phyloP scores from a whole-genome alignment of 2,797 vertebrate species.

The Darevskia mixta region DNA sequence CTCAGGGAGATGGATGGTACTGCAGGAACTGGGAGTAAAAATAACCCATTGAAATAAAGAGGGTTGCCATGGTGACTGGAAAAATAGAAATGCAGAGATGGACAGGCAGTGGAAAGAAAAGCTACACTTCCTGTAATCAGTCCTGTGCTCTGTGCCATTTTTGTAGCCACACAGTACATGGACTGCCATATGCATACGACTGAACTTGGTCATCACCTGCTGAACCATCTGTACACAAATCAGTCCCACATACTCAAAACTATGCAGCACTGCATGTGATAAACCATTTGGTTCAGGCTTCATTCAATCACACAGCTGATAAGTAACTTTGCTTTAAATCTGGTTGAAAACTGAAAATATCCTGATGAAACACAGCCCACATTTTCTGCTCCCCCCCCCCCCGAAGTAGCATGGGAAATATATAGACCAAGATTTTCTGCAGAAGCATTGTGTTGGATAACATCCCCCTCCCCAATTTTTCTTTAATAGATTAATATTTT shows the following conservation, averaged over 20 bases:
- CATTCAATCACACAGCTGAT: neutral
- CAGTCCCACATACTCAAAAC: neutral
- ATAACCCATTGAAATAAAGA: conserved; percentile 40
- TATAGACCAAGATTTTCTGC: neutral
- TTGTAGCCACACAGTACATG: neutral
- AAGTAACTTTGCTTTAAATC: neutral
- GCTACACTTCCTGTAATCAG: conserved; percentile 15
- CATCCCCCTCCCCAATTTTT: no score
- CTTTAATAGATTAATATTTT: neutral
- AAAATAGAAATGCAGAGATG: conserved; percentile 27
- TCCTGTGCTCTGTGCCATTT: neutral
- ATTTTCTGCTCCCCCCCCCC: neutral
- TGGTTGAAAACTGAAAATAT: neutral
- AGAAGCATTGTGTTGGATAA: neutral
- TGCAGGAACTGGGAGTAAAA: conserved; percentile 39
- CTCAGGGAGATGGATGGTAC: conserved; percentile 41
- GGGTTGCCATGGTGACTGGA: conserved; percentile 37
- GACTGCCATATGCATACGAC: neutral
- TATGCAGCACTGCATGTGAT: neutral
- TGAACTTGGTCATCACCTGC: neutral
- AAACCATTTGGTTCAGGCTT: neutral
- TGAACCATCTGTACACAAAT: neutral
- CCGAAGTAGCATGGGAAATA: neutral
- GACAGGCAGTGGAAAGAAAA: conserved; percentile 21
- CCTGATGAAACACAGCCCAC: neutral